phyloP scores from a whole-genome alignment of 2,888 invertebrate species.

The Diplazon laetatorius region DNA sequence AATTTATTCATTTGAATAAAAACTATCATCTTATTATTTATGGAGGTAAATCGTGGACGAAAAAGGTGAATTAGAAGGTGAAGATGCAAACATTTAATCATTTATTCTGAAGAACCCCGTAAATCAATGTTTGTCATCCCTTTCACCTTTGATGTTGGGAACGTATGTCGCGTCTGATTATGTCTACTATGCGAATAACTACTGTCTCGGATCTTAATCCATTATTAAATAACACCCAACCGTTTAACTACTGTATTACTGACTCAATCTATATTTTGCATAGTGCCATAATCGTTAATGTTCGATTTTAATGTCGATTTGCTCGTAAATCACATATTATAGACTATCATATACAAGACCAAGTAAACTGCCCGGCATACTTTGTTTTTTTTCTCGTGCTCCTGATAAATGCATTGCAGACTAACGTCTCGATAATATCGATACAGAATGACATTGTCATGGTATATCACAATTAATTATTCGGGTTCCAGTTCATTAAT shows the following conservation, averaged over 20 bases:
- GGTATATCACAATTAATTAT: no score
- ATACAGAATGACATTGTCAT: no score
- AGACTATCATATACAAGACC: not conserved
- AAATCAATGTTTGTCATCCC: no score
- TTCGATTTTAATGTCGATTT: conserved; percentile 9
- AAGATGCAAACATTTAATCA: no score
- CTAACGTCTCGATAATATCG: no score
- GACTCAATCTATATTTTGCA: conserved; percentile 6
- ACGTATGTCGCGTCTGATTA: not conserved
- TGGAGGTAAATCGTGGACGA: no score
- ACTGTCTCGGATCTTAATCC: not conserved
- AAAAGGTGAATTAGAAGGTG: no score
- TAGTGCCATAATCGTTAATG: not conserved
- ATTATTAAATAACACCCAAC: conserved; percentile 22
- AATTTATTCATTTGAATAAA: no score
- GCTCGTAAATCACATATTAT: not conserved
- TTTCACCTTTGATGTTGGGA: no score
- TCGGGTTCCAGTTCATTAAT: no score
- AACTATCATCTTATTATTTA: not conserved
- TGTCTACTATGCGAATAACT: not conserved
- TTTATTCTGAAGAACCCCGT: no score
- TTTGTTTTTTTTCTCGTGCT: not conserved
- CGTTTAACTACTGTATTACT: conserved; percentile 18
- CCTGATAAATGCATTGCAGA: no score
- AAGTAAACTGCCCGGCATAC: not conserved